These are phyloP conservation scores for Drosophila anomelani DNA, from an alignment of 2,888 invertebrate species.

Conservation along the genomic window DNA sequence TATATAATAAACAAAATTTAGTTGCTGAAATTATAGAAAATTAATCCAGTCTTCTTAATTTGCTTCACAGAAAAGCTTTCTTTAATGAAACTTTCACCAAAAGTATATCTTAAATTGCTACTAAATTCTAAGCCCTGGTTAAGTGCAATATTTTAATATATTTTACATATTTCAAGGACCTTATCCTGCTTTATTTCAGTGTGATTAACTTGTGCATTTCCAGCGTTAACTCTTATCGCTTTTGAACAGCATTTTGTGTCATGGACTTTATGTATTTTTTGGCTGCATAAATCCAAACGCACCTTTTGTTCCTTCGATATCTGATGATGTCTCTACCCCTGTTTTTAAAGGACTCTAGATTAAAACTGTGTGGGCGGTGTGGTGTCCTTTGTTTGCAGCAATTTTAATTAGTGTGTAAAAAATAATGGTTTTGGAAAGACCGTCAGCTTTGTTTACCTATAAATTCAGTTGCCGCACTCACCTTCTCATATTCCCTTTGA, in stretches of 20 bases:
- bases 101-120: neutral
- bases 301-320: conserved; percentile 29
- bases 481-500: conserved; percentile 24
- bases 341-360: neutral
- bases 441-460: conserved; percentile 29
- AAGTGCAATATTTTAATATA: conserved; percentile 40
- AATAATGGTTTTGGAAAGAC: conserved; percentile 32
- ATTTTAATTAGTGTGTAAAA: conserved; percentile 40
- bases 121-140: neutral
- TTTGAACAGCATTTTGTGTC: conserved; percentile 5
- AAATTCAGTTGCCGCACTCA: conserved; percentile 21
- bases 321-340: conserved; percentile 12
- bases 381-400: conserved; percentile 8
- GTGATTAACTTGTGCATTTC: neutral
- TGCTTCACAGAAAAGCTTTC: neutral
- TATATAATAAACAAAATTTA: neutral
- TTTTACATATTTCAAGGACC: neutral
- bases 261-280: conserved; percentile 1
- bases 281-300: conserved; percentile 17
- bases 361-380: conserved; percentile 8
- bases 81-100: no score
- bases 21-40: neutral
- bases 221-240: conserved; percentile 27
- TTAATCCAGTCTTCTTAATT: neutral
- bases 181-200: neutral